These are phyloP conservation scores for Erpornis zantholeuca DNA, from an alignment of 2,113 vertebrate genomes.

Conservation along the genomic window DNA sequence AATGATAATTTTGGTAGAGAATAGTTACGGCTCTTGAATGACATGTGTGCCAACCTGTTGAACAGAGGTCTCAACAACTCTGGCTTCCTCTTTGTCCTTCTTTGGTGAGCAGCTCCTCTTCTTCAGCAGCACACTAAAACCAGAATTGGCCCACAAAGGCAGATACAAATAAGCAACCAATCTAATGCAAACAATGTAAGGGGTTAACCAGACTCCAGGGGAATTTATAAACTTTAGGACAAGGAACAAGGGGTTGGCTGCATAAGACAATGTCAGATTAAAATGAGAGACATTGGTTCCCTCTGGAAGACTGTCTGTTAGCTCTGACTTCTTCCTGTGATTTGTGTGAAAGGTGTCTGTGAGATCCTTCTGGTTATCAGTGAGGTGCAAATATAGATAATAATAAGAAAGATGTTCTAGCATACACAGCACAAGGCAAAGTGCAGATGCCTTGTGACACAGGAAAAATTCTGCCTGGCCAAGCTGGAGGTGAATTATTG, in stretches of 20 bases:
- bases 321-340: background rate
- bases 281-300: background rate
- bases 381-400: background rate
- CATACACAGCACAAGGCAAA: background rate
- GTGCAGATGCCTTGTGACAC: background rate
- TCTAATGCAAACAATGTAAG: background rate
- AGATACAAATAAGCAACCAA: background rate
- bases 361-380: background rate
- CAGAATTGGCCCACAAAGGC: background rate
- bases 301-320: background rate
- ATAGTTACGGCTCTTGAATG: background rate
- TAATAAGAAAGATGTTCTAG: background rate
- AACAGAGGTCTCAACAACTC: background rate
- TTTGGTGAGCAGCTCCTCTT: background rate
- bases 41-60: rapidly evolving
- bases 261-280: rapidly evolving
- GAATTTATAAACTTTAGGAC: background rate
- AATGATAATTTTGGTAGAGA: background rate
- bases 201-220: background rate
- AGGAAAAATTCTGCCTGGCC: background rate
- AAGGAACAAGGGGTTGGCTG: background rate
- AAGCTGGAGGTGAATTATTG: background rate
- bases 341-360: background rate
- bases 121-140: background rate
- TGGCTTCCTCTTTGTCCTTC: background rate